Conservation (phyloP, 2,797 vertebrate genomes). For the Fistularia tabacaria region DNA sequence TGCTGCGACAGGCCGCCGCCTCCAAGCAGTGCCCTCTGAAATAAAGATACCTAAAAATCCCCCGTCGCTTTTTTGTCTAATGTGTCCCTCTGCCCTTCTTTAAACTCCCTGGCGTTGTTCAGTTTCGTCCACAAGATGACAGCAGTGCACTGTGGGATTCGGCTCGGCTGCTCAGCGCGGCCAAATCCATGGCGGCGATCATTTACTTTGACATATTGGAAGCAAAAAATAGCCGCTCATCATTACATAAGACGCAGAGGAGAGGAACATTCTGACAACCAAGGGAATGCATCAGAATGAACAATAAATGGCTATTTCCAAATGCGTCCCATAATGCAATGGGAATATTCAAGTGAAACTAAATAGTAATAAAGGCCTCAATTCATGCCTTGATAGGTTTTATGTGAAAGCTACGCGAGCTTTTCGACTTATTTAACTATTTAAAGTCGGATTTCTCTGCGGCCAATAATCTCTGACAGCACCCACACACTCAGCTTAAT, state of each 20-base stretch:
- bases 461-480: constrained; percentile 11
- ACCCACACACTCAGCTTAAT: constrained; percentile 11
- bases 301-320: too few species aligned
- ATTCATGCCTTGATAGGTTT: too few species aligned
- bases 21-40: constrained; percentile 4
- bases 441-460: not conserved
- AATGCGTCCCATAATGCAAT: too few species aligned
- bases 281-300: not conserved
- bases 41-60: constrained; percentile 1
- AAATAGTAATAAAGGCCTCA: too few species aligned
- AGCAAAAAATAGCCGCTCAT: not conserved
- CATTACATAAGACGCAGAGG: not conserved
- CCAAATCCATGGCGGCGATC: not conserved
- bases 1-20: constrained; percentile 58
- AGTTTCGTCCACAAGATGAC: constrained; percentile 44
- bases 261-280: not conserved
- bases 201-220: not conserved
- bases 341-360: too few species aligned
- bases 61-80: not conserved
- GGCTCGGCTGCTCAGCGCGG: not conserved
- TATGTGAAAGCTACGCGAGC: too few species aligned
- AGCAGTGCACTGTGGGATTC: constrained; percentile 28
- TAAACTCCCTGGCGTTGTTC: not conserved
- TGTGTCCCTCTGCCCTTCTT: not conserved
- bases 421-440: not conserved